phyloP scores from a whole-genome alignment of 2,113 vertebrate species.

The Rhombomys opimus region DNA sequence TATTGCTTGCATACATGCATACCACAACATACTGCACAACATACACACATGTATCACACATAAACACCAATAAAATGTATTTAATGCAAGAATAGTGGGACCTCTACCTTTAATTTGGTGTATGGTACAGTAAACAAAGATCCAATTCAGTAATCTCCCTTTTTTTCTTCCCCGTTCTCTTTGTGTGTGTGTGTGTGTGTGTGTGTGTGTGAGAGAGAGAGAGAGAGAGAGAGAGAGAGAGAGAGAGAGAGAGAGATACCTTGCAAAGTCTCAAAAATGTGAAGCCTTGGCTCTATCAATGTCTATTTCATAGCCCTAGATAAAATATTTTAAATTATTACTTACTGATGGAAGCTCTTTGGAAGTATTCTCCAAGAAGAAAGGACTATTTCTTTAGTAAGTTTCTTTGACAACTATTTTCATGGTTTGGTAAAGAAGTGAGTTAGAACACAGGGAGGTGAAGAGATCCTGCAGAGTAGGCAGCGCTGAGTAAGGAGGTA shows the following conservation, averaged over 20 bases:
- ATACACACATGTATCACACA: no score
- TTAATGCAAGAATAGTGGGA: background rate
- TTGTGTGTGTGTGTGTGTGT: background rate
- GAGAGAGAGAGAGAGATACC: no score
- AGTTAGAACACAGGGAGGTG: background rate
- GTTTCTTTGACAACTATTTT: background rate
- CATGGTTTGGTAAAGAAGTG: background rate
- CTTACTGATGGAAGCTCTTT: background rate
- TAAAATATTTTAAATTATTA: background rate
- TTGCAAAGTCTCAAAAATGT: background rate
- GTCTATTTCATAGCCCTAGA: background rate
- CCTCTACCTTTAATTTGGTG: background rate
- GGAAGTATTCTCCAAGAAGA: background rate
- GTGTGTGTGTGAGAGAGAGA: background rate
- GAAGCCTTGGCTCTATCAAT: background rate
- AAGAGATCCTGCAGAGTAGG: background rate
- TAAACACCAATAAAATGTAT: background rate
- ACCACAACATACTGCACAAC: background rate
- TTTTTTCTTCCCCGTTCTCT: background rate
- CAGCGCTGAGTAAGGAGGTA: background rate
- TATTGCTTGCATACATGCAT: no score
- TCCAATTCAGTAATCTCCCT: background rate
- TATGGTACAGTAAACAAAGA: background rate
- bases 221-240: no score
- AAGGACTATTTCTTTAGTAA: background rate